These are phyloP conservation scores for Bombyx mandarina DNA, from an alignment of 1,140 invertebrate species.

Conservation along the genomic window DNA sequence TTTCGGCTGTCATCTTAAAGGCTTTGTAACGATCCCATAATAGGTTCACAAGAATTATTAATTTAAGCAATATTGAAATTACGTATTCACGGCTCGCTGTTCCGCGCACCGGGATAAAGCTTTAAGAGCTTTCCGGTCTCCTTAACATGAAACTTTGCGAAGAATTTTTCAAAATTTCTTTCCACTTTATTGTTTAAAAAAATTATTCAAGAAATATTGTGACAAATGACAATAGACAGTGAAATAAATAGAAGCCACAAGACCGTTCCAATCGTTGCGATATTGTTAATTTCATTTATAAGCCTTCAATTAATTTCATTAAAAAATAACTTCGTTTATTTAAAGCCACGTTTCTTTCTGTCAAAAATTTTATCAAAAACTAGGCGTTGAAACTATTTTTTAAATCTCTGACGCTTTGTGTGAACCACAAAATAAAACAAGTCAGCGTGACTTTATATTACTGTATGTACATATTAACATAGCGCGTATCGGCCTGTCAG, in stretches of 20 bases:
- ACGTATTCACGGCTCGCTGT: slow-evolving; percentile 25
- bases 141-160: slow-evolving; percentile 13
- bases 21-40: slow-evolving; percentile 1
- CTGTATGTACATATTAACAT: slow-evolving; percentile 3
- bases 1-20: background rate
- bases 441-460: slow-evolving; percentile 4
- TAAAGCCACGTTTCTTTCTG: too few species aligned
- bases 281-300: too few species aligned
- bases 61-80: slow-evolving; percentile 28
- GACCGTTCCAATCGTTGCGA: too few species aligned
- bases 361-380: too few species aligned
- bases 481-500: slow-evolving; percentile 5
- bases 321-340: too few species aligned
- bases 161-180: slow-evolving; percentile 9
- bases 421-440: too few species aligned
- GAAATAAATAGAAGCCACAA: too few species aligned
- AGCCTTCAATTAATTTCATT: too few species aligned
- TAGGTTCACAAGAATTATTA: slow-evolving; percentile 4
- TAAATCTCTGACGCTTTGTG: too few species aligned
- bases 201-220: slow-evolving; percentile 1
- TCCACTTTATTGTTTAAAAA: background rate
- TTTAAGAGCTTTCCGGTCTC: slow-evolving; percentile 17
- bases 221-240: too few species aligned
- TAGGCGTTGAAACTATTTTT: too few species aligned
- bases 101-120: slow-evolving; percentile 16